These are phyloP conservation scores for Decapterus maruadsi DNA, from an alignment of 2,797 vertebrate species.

Conservation along the genomic window DNA sequence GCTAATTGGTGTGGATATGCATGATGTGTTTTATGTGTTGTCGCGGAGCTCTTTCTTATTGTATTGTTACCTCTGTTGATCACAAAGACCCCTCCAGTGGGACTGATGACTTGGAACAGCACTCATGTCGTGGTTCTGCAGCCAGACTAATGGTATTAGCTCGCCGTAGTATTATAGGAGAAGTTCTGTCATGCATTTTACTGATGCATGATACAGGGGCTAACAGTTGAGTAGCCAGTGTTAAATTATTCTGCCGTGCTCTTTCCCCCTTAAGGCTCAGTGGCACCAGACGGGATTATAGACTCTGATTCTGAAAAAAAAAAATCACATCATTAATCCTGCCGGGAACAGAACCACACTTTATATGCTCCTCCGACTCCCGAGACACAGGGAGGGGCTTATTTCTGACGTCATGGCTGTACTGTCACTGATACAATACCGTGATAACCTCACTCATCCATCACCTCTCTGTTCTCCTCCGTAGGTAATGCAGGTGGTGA, in stretches of 20 bases:
- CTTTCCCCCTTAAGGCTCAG: conserved; percentile 48
- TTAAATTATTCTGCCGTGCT: conserved; percentile 54
- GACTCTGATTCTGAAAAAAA: conserved; percentile 38
- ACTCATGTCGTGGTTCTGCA: conserved; percentile 55
- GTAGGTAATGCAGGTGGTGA: conserved; percentile 99
- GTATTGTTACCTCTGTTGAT: conserved; percentile 28
- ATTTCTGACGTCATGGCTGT: conserved; percentile 17
- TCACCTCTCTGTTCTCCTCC: conserved; percentile 39
- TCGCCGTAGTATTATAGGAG: conserved; percentile 42
- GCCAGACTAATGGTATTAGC: conserved; percentile 64
- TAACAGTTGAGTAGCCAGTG: conserved; percentile 38
- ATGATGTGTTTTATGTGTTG: conserved; percentile 53
- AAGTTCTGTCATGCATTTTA: conserved; percentile 56
- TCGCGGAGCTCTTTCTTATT: conserved; percentile 12
- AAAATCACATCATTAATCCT: conserved; percentile 47
- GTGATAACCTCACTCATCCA: conserved; percentile 17
- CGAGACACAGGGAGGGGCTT: conserved; percentile 13
- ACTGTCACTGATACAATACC: not conserved
- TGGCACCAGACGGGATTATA: conserved; percentile 60
- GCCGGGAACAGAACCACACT: conserved; percentile 33
- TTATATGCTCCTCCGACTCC: conserved; percentile 27
- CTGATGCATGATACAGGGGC: conserved; percentile 28
- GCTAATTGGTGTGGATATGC: conserved; percentile 51
- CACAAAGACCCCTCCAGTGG: conserved; percentile 46
- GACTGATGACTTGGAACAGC: conserved; percentile 60